Base-by-base conservation (phyloP, 1,140 invertebrate genomes). In the Cardiocondyla obscurior region DNA sequence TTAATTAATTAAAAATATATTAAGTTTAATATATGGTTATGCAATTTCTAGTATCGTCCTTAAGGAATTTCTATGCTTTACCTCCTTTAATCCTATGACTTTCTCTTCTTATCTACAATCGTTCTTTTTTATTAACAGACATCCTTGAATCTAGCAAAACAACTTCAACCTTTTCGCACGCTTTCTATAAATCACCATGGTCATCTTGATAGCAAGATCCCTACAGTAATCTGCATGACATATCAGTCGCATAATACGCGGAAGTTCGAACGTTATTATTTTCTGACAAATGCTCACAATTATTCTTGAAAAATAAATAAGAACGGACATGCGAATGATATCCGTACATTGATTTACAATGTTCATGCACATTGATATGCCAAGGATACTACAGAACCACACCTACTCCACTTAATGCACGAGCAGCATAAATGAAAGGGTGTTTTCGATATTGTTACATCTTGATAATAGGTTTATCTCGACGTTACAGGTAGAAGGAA, bases 101-200 rank as follows among this genome's bases (percentile, higher is more conserved):
- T 81, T 81, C 67, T 73, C 77, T 73, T 73, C 73, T 81, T 58
- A 60, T 60, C 53, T 14, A 10, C n/a, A 53, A 73, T 19, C n/a
- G 33, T 79, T 7, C 33, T 53, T 67, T 79, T 79, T 42, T n/a
- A 62, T 44, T 58, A 58, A 55, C 65, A 33, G 19, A n/a, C 12
- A 53, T 53, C 74, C 74, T 79, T 79, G 62, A 79, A 12, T 36
- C 28, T 19, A 28, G 3, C 33, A 67, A 77, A 65, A 74, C 55
- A 44, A 16, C 3, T n/a, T 49, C 14, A 12, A n/a, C 8, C 14
- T 16, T 16, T 30, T 69, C 33, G 30, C 62, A 22, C 6, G 30
- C 3, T 79, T 55, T 42, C 46, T n/a, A 39, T 39, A 65, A 77
- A 69, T 42, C 64, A 42, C 64, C 58, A 64, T 10, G 39, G 58